Conservation (phyloP, 1,140 invertebrate genomes). For the Diabrotica virgifera region DNA sequence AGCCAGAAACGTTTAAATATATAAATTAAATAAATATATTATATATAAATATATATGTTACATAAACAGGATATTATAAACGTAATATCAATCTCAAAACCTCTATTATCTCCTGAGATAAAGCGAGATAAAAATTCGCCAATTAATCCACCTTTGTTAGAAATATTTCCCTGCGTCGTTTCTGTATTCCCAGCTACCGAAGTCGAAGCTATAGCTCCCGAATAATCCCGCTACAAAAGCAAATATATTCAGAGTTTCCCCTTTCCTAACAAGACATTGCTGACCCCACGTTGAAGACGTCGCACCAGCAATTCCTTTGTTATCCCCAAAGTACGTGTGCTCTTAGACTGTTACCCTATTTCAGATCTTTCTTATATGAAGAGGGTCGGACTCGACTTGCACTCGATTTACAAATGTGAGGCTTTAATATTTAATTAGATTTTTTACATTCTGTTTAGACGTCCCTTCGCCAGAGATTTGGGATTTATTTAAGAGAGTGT, state of each 20-base stretch:
- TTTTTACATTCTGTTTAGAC: background rate
- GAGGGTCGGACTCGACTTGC: background rate
- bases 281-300: slow-evolving; percentile 43
- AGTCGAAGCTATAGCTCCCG: slow-evolving; percentile 5
- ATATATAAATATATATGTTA: too few relatives aligned
- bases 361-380: background rate
- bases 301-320: slow-evolving; percentile 48
- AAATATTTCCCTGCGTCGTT: background rate
- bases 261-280: slow-evolving; percentile 32
- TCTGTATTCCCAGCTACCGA: slow-evolving; percentile 5
- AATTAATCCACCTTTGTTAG: slow-evolving; percentile 2
- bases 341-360: slow-evolving; percentile 32
- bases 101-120: too few relatives aligned
- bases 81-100: too few relatives aligned
- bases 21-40: too few relatives aligned
- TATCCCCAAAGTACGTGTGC: slow-evolving; percentile 40
- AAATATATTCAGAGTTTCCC: slow-evolving; percentile 17
- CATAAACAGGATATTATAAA: too few relatives aligned
- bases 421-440: background rate
- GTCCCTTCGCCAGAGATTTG: too few relatives aligned
- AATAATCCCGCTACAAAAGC: slow-evolving; percentile 18
- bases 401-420: background rate
- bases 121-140: too few relatives aligned
- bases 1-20: too few relatives aligned
- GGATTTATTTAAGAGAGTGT: too few relatives aligned